Evolutionary conservation across 2,113 vertebrate species (phyloP), one percentile per base, ranked within the genome.

Genomic region (Dipodomys merriami): DNA sequence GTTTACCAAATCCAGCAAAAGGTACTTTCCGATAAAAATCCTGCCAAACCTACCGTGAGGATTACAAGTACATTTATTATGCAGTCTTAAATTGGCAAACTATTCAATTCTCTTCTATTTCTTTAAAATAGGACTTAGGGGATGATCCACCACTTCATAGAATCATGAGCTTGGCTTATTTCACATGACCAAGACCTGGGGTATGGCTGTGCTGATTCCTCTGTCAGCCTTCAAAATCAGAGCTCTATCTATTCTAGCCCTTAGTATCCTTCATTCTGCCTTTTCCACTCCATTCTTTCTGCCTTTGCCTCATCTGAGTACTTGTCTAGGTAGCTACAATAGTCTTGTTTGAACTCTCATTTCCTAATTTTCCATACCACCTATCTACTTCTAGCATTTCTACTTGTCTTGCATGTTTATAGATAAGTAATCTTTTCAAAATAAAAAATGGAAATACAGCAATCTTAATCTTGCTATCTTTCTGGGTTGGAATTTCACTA

Each of bases 1-100:
- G 68, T 80, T 76, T 78, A 65, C 1, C 60, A 88, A 92, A 83
- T 67, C 76, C 88, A 85, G 20, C n/a, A 94, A 73, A 90, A 84
- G 39, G 16, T 68, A 91, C 33, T 79, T 78, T 79, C 12, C 82
- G 7, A 93, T 33, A 23, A 73, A 49, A 88, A 13, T 64, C 23
- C 30, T 76, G 83, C 39, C 71, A 86, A 29, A 72, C 79, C 53
- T 83, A 30, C 30, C 22, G 22, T 35, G 30, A n/a, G 25, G 2
- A 23, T 57, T 76, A 69, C 1, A 88, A 64, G 68, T 33, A 57
- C 6, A 65, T n/a, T 73, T 80, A 68, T 85, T 88, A 78, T 15
- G 72, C 29, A 64, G 44, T 35, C 35, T 83, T 88, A 44, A 86
- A 95, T 9, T 94, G 44, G 22, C 12, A 68, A 92, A 76, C n/a